Conservation (phyloP, 2,113 vertebrate genomes). For the Setophaga petechia region DNA sequence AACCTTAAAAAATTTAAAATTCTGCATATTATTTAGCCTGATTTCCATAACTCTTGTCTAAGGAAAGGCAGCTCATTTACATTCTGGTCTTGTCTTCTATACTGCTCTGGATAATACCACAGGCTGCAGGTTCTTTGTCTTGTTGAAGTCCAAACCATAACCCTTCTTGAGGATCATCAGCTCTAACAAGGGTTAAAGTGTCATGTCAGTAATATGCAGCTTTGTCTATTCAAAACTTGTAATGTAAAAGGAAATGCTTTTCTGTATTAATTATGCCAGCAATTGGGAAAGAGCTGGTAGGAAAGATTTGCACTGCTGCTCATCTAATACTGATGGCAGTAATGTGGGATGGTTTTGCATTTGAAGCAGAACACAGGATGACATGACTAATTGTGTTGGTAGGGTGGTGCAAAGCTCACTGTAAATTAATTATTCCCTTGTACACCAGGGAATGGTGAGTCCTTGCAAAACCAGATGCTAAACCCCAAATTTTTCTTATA, state of each 20-base stretch:
- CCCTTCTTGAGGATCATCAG: background rate
- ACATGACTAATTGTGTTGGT: background rate
- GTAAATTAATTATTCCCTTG: background rate
- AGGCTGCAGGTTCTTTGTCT: background rate
- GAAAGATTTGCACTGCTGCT: background rate
- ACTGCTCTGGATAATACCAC: background rate
- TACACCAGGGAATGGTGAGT: background rate
- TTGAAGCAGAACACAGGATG: background rate
- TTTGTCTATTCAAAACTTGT: background rate
- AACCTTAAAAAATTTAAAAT: background rate
- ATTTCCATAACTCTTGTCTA: constrained; percentile 13
- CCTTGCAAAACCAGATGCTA: background rate
- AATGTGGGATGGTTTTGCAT: background rate
- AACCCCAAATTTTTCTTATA: background rate
- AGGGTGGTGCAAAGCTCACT: background rate
- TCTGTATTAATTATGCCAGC: background rate
- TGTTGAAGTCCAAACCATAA: background rate
- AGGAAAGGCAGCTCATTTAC: constrained; percentile 8
- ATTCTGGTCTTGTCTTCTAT: constrained; percentile 11
- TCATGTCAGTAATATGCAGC: background rate
- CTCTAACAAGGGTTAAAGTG: background rate
- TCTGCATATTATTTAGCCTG: background rate
- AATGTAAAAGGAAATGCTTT: background rate
- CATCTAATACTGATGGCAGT: background rate
- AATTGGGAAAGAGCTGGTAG: background rate